phyloP scores from a whole-genome alignment of 2,797 vertebrate genomes.

The Orientallactaga sibirica region DNA sequence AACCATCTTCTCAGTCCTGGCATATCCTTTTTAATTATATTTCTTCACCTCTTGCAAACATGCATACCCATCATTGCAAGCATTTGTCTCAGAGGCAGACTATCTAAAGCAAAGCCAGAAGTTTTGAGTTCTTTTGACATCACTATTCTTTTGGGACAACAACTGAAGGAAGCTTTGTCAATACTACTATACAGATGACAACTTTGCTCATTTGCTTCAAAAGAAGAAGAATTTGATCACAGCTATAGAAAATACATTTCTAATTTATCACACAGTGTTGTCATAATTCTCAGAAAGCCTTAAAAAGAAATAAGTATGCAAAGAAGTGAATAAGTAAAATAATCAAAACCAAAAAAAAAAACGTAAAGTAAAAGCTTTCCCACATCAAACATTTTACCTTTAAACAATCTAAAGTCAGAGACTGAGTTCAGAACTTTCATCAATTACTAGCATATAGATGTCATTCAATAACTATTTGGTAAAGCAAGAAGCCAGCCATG shows the following conservation, averaged over 20 bases:
- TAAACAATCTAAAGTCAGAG: neutral
- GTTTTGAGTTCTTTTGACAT: neutral
- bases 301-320: constrained; percentile 40
- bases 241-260: neutral
- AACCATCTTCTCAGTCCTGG: no score
- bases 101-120: neutral
- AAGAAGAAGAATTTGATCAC: constrained; percentile 9
- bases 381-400: neutral
- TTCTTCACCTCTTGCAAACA: no score
- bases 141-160: neutral
- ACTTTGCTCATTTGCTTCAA: constrained; percentile 1
- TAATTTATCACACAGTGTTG: neutral
- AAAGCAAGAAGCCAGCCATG: neutral
- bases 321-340: neutral
- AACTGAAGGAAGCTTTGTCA: neutral
- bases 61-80: neutral
- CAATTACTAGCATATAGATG: neutral
- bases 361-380: neutral
- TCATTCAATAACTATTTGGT: constrained; percentile 1
- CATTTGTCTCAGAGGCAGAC: neutral
- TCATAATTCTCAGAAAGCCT: constrained; percentile 39
- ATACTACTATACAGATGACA: neutral
- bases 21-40: no score
- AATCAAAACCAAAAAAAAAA: neutral
- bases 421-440: neutral